Conservation (phyloP, 2,797 vertebrate species). For the Microctenopoma stevenorrisi region DNA sequence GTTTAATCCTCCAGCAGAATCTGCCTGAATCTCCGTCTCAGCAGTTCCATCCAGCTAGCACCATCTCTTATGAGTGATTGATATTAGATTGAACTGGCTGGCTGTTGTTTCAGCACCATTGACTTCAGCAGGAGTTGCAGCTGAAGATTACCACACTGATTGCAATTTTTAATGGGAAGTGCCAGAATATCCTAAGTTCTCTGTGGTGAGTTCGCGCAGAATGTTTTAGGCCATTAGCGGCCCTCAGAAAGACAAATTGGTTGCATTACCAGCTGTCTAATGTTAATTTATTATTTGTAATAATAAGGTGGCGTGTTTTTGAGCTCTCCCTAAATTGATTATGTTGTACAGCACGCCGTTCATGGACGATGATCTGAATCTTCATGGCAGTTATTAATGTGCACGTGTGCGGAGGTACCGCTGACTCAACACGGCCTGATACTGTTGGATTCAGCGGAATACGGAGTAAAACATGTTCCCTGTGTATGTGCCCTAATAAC, state of each 20-base stretch:
- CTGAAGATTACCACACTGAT: conserved; percentile 75
- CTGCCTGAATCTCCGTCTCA: conserved; percentile 44
- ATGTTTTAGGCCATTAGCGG: conserved; percentile 81
- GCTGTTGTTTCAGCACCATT: conserved; percentile 76
- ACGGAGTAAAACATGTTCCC: conserved; percentile 35
- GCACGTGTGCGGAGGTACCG: conserved; percentile 51
- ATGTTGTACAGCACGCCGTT: conserved; percentile 55
- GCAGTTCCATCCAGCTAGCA: conserved; percentile 52
- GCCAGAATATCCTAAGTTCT: conserved; percentile 70
- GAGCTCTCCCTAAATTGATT: conserved; percentile 74
- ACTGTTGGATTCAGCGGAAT: conserved; percentile 43
- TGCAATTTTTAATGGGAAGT: conserved; percentile 80
- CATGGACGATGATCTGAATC: conserved; percentile 59
- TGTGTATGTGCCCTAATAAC: conserved; percentile 30
- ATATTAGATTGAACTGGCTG: conserved; percentile 74
- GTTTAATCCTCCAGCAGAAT: conserved; percentile 14
- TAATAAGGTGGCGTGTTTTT: conserved; percentile 77
- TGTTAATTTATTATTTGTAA: conserved; percentile 83
- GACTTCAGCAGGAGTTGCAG: conserved; percentile 66
- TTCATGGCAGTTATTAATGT: conserved; percentile 71
- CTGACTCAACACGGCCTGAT: conserved; percentile 55
- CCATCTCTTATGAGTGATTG: conserved; percentile 71
- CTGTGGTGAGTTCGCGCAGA: conserved; percentile 61
- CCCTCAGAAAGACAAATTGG: conserved; percentile 84
- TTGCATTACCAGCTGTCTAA: conserved; percentile 79